phyloP scores from a whole-genome alignment of 2,888 invertebrate genomes.

The Tenthredo livida region DNA sequence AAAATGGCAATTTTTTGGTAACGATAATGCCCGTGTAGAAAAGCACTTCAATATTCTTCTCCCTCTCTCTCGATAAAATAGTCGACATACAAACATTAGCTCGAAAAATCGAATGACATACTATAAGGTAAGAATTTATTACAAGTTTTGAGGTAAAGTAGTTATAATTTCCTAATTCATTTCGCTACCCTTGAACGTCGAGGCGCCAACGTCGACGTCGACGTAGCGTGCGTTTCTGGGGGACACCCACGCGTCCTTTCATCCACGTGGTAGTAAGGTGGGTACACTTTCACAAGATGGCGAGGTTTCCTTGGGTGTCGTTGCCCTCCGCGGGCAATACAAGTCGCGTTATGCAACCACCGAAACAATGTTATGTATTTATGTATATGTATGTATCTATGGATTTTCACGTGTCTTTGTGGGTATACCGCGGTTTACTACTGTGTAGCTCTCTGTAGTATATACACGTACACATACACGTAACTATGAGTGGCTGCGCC shows the following conservation, averaged over 20 bases:
- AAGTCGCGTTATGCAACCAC: conserved; percentile 63
- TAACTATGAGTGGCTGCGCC: not conserved
- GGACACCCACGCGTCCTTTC: conserved; percentile 65
- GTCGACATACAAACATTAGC: too few species aligned
- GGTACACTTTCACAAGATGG: conserved; percentile 73
- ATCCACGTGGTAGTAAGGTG: conserved; percentile 59
- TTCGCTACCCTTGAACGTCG: not conserved
- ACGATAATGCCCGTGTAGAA: too few species aligned
- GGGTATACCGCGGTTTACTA: not conserved
- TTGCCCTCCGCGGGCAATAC: conserved; percentile 55
- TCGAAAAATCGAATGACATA: too few species aligned
- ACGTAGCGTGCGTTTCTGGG: not conserved
- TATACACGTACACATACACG: not conserved
- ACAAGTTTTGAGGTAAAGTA: not conserved
- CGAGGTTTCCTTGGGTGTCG: conserved; percentile 57
- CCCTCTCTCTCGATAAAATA: too few species aligned
- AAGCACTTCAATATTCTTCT: too few species aligned
- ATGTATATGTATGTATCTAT: not conserved
- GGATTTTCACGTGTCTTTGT: not conserved
- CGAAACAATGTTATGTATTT: conserved; percentile 62
- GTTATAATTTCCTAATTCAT: not conserved
- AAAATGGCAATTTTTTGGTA: too few species aligned
- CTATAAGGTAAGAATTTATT: too few species aligned
- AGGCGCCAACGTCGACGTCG: not conserved
- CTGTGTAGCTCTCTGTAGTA: not conserved